A percentile compares a stretch with the other conserved stretches of the same genome.
These are phyloP conservation scores for Vesta saturnalis DNA, from an alignment of 2,888 invertebrate species.

Conservation along the genomic window DNA sequence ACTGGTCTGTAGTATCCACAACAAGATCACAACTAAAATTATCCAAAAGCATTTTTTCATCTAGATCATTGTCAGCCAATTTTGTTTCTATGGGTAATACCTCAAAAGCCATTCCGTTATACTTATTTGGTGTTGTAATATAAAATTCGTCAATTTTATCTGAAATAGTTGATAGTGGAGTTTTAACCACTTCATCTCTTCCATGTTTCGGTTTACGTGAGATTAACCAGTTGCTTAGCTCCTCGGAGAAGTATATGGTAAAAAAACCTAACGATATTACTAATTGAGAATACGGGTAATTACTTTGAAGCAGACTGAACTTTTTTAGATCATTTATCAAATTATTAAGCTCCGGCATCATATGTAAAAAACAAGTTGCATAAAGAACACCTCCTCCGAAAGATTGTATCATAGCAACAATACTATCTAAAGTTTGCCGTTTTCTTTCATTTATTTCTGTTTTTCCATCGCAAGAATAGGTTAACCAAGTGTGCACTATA, in stretches of 20 bases:
- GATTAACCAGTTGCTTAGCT: slow-evolving; percentile 69
- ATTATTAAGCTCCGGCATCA: slow-evolving; percentile 81
- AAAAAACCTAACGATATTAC: slow-evolving; percentile 77
- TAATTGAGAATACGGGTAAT: slow-evolving; percentile 65
- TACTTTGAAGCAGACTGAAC: slow-evolving; percentile 67
- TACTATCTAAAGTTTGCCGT: slow-evolving; percentile 55
- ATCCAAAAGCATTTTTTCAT: slow-evolving; percentile 14
- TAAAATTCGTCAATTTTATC: neutral
- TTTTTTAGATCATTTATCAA: slow-evolving; percentile 57
- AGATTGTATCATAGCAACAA: slow-evolving; percentile 59
- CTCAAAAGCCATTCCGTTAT: slow-evolving; percentile 19
- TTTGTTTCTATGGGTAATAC: neutral
- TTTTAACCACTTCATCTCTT: neutral
- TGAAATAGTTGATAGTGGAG: neutral
- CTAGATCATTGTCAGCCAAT: neutral
- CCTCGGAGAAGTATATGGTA: slow-evolving; percentile 76
- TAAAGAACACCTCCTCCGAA: slow-evolving; percentile 85
- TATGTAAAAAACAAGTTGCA: slow-evolving; percentile 80
- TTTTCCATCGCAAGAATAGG: slow-evolving; percentile 54
- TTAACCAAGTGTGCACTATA: slow-evolving; percentile 59
- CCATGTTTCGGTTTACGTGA: slow-evolving; percentile 49
- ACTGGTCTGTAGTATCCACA: slow-evolving; percentile 19
- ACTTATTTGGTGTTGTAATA: neutral
- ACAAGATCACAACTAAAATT: slow-evolving; percentile 7
- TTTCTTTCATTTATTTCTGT: slow-evolving; percentile 50